These are phyloP conservation scores for Philereme transversata DNA, from an alignment of 2,888 invertebrate species.

Conservation along the genomic window DNA sequence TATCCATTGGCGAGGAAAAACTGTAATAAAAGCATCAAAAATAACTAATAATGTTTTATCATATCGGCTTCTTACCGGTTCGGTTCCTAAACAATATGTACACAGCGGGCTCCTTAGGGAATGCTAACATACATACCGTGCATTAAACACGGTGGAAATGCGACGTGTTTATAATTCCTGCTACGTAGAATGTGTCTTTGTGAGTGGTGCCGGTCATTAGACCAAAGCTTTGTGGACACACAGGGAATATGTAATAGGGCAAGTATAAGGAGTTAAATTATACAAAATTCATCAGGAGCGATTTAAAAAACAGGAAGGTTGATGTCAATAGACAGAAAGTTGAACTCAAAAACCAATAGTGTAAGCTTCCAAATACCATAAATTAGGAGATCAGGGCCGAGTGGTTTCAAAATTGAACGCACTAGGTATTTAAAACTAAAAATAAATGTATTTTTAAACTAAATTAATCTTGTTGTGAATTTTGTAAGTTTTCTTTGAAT, in stretches of 20 bases:
- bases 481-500: too few relatives aligned
- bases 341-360: too few relatives aligned
- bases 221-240: constrained; percentile 11
- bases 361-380: too few relatives aligned
- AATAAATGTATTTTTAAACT: too few relatives aligned
- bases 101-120: constrained; percentile 25
- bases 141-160: constrained; percentile 29
- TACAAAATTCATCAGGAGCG: background rate
- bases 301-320: too few relatives aligned
- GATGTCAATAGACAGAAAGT: too few relatives aligned
- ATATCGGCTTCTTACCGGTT: constrained; percentile 1
- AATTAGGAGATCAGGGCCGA: too few relatives aligned
- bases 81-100: constrained; percentile 7
- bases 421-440: too few relatives aligned
- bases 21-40: background rate
- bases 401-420: too few relatives aligned
- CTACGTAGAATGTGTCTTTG: constrained; percentile 18
- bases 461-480: too few relatives aligned
- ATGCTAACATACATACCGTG: constrained; percentile 29
- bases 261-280: background rate
- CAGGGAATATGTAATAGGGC: background rate
- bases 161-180: constrained; percentile 29
- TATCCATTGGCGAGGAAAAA: too few relatives aligned
- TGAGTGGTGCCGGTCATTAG: constrained; percentile 15
- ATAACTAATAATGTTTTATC: background rate